Percentiles rank a stretch among this genome's conserved stretches.
Evolutionary conservation across 2,888 invertebrate genomes (phyloP).

Genomic region (Callyntrura sp.): DNA sequence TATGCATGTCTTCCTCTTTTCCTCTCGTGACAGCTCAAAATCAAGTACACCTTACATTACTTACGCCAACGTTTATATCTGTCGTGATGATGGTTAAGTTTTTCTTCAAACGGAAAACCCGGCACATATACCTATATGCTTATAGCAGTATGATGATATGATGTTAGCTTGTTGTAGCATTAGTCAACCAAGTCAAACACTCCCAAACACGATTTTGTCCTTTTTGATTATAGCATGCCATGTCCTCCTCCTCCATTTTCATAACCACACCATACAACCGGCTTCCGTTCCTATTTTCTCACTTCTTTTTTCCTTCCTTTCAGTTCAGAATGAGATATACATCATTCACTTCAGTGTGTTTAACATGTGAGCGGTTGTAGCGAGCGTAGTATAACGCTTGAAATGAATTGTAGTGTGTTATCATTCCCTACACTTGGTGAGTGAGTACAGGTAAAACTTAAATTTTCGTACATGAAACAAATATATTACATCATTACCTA

Average conservation of each 20-base stretch:
- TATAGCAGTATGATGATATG: background rate
- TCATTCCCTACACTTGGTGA: constrained; percentile 9
- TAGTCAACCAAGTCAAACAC: constrained; percentile 69
- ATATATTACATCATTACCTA: constrained; percentile 75
- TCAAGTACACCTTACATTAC: constrained; percentile 68
- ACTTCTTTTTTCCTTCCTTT: constrained; percentile 59
- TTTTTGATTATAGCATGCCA: constrained; percentile 58
- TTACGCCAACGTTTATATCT: constrained; percentile 25
- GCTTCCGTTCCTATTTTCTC: constrained; percentile 71
- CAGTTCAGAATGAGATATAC: constrained; percentile 6
- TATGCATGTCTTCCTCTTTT: constrained; percentile 71
- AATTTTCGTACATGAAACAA: constrained; percentile 67
- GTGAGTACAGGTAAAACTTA: constrained; percentile 56
- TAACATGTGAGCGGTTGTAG: background rate
- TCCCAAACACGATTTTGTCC: constrained; percentile 68
- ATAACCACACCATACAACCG: constrained; percentile 65
- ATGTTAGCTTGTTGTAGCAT: constrained; percentile 56
- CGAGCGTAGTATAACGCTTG: constrained; percentile 1
- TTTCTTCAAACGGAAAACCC: constrained; percentile 7
- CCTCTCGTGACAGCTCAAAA: constrained; percentile 72
- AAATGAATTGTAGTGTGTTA: constrained; percentile 43
- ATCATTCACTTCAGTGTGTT: background rate
- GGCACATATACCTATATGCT: background rate
- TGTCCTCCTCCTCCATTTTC: constrained; percentile 57
- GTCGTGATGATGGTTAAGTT: background rate